Percentiles rank a stretch among this genome's conserved stretches.
These are phyloP conservation scores for Fragum fragum DNA, from an alignment of 2,888 invertebrate species.

Conservation along the genomic window DNA sequence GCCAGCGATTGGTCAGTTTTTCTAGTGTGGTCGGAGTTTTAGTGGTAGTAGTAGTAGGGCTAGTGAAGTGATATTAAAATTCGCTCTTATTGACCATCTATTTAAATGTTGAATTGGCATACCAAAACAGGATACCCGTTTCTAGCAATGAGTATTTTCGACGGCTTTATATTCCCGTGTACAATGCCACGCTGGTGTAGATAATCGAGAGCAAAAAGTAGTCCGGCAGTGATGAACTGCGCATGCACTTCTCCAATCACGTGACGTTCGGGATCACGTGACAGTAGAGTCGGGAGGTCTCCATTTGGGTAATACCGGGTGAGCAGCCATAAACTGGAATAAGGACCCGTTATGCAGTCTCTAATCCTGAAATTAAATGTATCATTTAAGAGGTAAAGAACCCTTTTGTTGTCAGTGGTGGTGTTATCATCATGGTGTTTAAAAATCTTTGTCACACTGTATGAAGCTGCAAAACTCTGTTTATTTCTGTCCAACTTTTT, in stretches of 20 bases:
- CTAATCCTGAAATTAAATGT: constrained; percentile 42
- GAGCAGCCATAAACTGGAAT: constrained; percentile 44
- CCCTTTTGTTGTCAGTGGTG: too few species aligned
- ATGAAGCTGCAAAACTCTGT: too few species aligned
- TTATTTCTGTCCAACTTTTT: too few species aligned
- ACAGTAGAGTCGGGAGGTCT: constrained; percentile 57
- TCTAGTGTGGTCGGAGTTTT: too few species aligned
- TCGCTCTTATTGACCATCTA: too few species aligned
- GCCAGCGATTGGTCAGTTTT: too few species aligned
- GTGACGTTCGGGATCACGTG: constrained; percentile 51
- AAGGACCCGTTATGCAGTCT: constrained; percentile 53
- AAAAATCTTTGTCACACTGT: too few species aligned
- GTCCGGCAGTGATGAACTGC: constrained; percentile 61
- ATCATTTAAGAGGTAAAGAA: too few species aligned
- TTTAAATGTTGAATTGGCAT: too few species aligned
- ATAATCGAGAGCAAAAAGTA: constrained; percentile 58
- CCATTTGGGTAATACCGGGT: constrained; percentile 45
- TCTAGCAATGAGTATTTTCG: constrained; percentile 57
- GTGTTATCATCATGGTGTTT: too few species aligned
- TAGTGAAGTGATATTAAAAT: too few species aligned
- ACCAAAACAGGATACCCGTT: constrained; percentile 65
- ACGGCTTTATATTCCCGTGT: constrained; percentile 66
- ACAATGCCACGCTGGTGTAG: constrained; percentile 58
- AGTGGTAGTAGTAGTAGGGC: too few species aligned
- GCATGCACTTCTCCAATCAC: constrained; percentile 62